phyloP scores from a whole-genome alignment of 2,797 vertebrate species.

The Lemur catta region DNA sequence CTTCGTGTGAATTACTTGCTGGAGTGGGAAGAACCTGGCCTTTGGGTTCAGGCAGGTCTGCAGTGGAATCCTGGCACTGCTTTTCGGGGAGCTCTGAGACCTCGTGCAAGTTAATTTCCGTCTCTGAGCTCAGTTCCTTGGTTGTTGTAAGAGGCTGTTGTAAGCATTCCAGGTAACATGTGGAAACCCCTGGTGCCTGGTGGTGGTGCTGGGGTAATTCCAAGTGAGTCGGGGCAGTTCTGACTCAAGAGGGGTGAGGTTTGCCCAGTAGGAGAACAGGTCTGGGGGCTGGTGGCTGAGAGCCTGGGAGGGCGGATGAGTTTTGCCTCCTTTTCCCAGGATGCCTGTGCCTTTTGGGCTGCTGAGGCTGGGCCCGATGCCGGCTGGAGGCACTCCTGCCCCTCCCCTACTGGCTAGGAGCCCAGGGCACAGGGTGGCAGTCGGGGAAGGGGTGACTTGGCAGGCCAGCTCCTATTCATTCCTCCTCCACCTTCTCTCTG shows the following conservation, averaged over 20 bases:
- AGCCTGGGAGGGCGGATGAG: background rate
- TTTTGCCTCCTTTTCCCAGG: background rate
- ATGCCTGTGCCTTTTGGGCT: background rate
- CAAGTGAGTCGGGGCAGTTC: background rate
- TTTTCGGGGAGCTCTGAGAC: background rate
- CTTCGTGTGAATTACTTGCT: background rate
- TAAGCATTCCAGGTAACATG: background rate
- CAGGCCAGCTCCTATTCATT: background rate
- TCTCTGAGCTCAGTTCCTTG: background rate
- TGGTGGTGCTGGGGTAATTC: background rate
- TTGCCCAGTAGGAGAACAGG: background rate
- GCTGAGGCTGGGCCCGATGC: background rate
- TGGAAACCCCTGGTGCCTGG: background rate
- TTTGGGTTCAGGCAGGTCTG: background rate
- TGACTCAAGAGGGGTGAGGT: background rate
- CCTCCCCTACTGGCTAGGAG: background rate
- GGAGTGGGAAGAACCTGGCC: background rate
- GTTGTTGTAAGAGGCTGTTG: background rate
- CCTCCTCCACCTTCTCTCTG: background rate
- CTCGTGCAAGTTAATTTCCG: background rate
- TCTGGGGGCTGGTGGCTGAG: background rate
- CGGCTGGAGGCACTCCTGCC: background rate
- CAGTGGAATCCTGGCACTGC: background rate
- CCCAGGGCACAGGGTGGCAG: background rate
- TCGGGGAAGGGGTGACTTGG: background rate